A percentile compares a stretch with the other conserved stretches of the same genome.
Evolutionary conservation across 2,888 invertebrate genomes (phyloP).

Genomic region (Sceliomorpha sp.): DNA sequence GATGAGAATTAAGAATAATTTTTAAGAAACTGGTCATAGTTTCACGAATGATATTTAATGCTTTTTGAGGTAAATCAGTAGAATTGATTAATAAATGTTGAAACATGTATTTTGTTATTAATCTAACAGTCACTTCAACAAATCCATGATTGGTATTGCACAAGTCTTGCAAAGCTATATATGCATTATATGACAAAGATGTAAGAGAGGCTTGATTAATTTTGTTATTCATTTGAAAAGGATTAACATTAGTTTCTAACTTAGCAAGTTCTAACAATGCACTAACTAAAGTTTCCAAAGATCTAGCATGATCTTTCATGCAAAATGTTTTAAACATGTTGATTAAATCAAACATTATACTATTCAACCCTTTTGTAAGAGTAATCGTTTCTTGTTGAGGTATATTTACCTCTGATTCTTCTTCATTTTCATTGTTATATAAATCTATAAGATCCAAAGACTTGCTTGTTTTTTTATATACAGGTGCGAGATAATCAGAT

Average conservation of each 20-base stretch:
- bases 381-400: constrained; percentile 71
- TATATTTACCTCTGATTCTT: constrained; percentile 59
- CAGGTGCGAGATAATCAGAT: constrained; percentile 58
- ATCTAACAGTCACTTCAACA: constrained; percentile 70
- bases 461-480: constrained; percentile 45
- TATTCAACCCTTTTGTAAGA: constrained; percentile 72
- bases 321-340: constrained; percentile 76
- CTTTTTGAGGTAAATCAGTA: constrained; percentile 60
- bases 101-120: constrained; percentile 79
- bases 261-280: constrained; percentile 74
- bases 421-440: constrained; percentile 53
- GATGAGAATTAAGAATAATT: constrained; percentile 58
- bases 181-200: constrained; percentile 75
- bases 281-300: constrained; percentile 77
- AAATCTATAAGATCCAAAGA: constrained; percentile 53
- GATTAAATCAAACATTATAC: constrained; percentile 77
- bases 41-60: constrained; percentile 63
- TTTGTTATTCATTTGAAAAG: constrained; percentile 45
- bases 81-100: constrained; percentile 72
- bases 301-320: constrained; percentile 78
- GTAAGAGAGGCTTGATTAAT: constrained; percentile 54
- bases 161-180: constrained; percentile 72
- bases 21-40: constrained; percentile 67
- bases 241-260: constrained; percentile 65
- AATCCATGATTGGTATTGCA: constrained; percentile 80